A percentile compares a stretch with the other conserved stretches of the same genome.
Evolutionary conservation across 2,797 vertebrate species (phyloP).

Genomic region (Pteronotus mesoamericanus): DNA sequence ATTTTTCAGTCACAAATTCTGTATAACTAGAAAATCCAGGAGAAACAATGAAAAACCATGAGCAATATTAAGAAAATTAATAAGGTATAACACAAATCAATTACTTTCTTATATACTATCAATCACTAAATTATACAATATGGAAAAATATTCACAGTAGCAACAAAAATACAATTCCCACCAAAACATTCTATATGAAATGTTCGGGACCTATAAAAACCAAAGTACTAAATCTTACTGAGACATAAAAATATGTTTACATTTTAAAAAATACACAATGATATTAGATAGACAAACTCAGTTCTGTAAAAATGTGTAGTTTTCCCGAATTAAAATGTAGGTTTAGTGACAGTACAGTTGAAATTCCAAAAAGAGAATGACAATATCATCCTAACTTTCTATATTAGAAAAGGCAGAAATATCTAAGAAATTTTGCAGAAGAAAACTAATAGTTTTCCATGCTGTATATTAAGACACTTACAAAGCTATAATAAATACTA

Average conservation of each 20-base stretch:
- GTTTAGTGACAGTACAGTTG: neutral
- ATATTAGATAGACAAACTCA: neutral
- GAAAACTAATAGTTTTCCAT: slow-evolving; percentile 21
- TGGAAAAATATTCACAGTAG: neutral
- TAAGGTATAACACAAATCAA: neutral
- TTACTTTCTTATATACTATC: neutral
- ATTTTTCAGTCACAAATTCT: neutral
- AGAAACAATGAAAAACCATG: neutral
- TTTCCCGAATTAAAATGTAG: slow-evolving; percentile 23
- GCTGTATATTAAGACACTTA: neutral
- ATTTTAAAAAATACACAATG: neutral
- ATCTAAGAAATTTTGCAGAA: neutral
- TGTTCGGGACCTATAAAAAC: neutral
- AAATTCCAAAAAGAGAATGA: neutral
- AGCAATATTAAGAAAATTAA: neutral
- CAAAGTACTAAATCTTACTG: slow-evolving; percentile 17
- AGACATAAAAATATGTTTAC: neutral
- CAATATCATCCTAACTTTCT: neutral
- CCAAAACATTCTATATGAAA: slow-evolving; percentile 11
- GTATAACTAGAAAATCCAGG: neutral
- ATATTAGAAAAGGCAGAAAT: neutral
- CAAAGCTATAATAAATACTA: neutral
- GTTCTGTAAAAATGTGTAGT: neutral
- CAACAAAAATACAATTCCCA: neutral
- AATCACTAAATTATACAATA: slow-evolving; percentile 12